Evolutionary conservation across 1,140 invertebrate species (phyloP), one percentile per base, ranked within the genome.

Genomic region (Theocolax elegans): DNA sequence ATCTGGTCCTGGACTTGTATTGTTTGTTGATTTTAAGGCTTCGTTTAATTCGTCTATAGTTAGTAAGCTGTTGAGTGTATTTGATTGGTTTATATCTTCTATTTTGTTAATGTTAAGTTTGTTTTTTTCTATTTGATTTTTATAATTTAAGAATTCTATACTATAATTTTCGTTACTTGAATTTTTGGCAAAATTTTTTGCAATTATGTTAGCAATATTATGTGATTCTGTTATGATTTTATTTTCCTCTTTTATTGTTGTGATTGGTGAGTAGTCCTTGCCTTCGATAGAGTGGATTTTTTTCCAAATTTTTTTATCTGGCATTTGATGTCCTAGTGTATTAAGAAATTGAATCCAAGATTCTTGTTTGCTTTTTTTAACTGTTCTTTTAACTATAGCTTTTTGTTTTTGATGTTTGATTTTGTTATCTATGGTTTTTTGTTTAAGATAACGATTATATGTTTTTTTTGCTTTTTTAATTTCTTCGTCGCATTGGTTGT

Each of bases 401-500:
- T 72, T 72, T 44, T 40, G 49, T 72, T 72, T 78, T 78, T 75
- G 79, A 9, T 53, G 76, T 25, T 78, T 72, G 27, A 73, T 75
- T 71, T 71, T 54, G 54, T 71, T 74, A 53, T 71, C 74, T 19
- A 69, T 63, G 62, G 62, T 77, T 69, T 71, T 73, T 53, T 81
- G 72, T 63, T 71, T 70, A 63, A 75, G 79, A 48, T 70, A 77
- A 38, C 67, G 63, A 49, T 75, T 74, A 23, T 77, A 62, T 9
- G 79, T 74, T 59, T 76, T 76, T 75, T 79, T 82, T 1, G 68
- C 60, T 54, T 75, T 60, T 73, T 76, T 79, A 1, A 76, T 48
- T 35, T 75, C 75, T 35, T 48, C 68, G 69, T 73, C 53, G 60
- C 79, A 82, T 7, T 80, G 71, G 15, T 77, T 59, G 56, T 79